A percentile compares a stretch with the other conserved stretches of the same genome.
phyloP scores from a whole-genome alignment of 2,797 vertebrate species.

The Malacoctenus gilli region DNA sequence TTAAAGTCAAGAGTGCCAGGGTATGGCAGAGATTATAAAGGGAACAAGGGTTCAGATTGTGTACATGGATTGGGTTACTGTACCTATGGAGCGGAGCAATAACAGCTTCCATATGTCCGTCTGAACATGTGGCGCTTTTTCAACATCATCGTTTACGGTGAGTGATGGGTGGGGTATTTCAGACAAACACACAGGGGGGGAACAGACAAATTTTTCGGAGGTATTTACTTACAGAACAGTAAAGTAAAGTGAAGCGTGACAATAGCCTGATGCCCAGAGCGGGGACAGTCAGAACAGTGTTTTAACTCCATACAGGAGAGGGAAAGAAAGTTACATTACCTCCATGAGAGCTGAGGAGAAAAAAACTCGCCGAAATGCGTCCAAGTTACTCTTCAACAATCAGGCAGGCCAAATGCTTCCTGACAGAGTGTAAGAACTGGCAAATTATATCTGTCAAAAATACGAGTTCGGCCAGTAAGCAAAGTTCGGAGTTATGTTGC shows the following conservation, averaged over 20 bases:
- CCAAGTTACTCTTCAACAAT: slow-evolving; percentile 12
- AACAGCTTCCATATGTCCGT: slow-evolving; percentile 75
- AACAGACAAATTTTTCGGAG: slow-evolving; percentile 61
- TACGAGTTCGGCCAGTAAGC: not conserved
- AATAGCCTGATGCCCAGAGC: slow-evolving; percentile 22
- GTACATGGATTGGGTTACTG: slow-evolving; percentile 75
- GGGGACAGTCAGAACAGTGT: not conserved
- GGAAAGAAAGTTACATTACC: slow-evolving; percentile 6
- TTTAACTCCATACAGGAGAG: slow-evolving; percentile 17
- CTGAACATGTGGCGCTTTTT: slow-evolving; percentile 53
- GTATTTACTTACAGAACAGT: slow-evolving; percentile 66
- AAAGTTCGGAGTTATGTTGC: slow-evolving; percentile 16
- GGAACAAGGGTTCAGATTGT: slow-evolving; percentile 63
- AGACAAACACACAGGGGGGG: slow-evolving; percentile 57
- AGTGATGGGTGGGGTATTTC: slow-evolving; percentile 64
- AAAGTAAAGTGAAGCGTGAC: slow-evolving; percentile 42
- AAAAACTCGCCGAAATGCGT: not conserved
- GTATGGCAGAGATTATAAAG: slow-evolving; percentile 64
- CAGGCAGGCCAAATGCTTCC: slow-evolving; percentile 4
- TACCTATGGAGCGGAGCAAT: slow-evolving; percentile 66
- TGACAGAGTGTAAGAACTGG: slow-evolving; percentile 27
- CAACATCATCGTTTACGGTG: slow-evolving; percentile 69
- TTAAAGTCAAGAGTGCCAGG: slow-evolving; percentile 59
- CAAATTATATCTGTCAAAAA: slow-evolving; percentile 28
- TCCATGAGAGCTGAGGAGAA: not conserved